Evolutionary conservation across 2,797 vertebrate species (phyloP).

Genomic region (Leuciscus waleckii): DNA sequence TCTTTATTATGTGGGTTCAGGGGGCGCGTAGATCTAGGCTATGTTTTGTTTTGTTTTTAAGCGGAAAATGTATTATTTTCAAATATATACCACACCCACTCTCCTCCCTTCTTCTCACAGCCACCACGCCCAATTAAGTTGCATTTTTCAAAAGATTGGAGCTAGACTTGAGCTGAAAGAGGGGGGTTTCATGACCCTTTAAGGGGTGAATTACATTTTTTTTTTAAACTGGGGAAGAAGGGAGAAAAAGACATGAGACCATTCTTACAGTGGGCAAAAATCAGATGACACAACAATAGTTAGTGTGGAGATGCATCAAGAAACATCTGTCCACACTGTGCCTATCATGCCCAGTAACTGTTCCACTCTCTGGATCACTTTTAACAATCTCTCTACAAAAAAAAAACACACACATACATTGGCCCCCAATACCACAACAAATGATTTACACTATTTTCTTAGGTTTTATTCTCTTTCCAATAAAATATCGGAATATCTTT

Average conservation of each 20-base stretch:
- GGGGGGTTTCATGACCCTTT: no score
- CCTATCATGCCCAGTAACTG: constrained; percentile 33
- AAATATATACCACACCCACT: no score
- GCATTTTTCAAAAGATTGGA: no score
- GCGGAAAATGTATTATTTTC: no score
- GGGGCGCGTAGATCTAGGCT: no score
- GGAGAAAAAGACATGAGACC: constrained; percentile 11
- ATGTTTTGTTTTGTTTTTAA: no score
- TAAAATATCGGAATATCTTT: background rate
- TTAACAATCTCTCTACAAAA: background rate
- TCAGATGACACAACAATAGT: constrained; percentile 9
- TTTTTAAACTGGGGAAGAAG: background rate
- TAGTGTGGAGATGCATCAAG: constrained; percentile 2
- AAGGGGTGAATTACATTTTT: no score
- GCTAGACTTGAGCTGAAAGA: no score
- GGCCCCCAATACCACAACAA: background rate
- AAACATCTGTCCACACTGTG: constrained; percentile 30
- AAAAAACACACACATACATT: background rate
- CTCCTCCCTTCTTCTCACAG: no score
- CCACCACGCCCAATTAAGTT: no score
- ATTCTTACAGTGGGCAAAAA: background rate
- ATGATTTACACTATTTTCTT: background rate
- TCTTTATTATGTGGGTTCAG: no score
- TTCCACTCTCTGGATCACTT: constrained; percentile 37
- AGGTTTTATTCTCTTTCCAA: background rate